A percentile compares a stretch with the other conserved stretches of the same genome.
These are phyloP conservation scores for Trematomus bernacchii DNA, from an alignment of 2,797 vertebrate genomes.

Conservation along the genomic window DNA sequence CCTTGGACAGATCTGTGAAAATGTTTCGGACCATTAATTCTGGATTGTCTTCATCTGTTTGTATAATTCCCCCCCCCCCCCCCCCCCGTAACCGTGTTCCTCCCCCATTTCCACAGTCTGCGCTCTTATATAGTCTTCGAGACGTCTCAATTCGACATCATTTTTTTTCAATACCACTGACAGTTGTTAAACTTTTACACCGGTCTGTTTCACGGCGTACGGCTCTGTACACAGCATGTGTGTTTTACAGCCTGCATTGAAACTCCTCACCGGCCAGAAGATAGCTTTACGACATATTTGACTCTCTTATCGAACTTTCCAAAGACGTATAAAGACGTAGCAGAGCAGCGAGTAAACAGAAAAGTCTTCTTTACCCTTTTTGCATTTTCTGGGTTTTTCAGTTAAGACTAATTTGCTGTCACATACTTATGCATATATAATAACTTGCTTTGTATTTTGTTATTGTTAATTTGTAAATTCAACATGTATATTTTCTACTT, in stretches of 20 bases:
- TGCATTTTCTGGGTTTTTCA: conserved; percentile 84
- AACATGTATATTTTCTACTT: too few species aligned
- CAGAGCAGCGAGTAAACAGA: conserved; percentile 36
- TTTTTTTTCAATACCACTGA: conserved; percentile 51
- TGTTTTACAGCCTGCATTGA: conserved; percentile 63
- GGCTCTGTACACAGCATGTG: conserved; percentile 54
- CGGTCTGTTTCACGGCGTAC: conserved; percentile 59
- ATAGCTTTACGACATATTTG: conserved; percentile 55
- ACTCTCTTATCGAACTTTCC: conserved; percentile 38
- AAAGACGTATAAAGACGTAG: conserved; percentile 22
- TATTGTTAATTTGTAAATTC: too few species aligned
- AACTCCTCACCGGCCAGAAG: conserved; percentile 66
- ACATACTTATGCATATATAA: conserved; percentile 39
- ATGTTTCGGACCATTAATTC: conserved; percentile 84
- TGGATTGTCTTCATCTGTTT: conserved; percentile 88
- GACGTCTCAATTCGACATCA: conserved; percentile 58
- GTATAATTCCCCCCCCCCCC: too few species aligned
- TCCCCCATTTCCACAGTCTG: conserved; percentile 60
- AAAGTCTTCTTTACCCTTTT: conserved; percentile 68
- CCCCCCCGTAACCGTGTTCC: conserved; percentile 69
- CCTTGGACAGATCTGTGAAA: conserved; percentile 87
- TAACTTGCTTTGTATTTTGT: too few species aligned
- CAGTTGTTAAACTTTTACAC: conserved; percentile 74
- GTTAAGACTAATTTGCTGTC: conserved; percentile 98
- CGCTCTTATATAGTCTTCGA: conserved; percentile 51